Evolutionary conservation across 2,888 invertebrate genomes (phyloP).

Genomic region (Acholoe squamosa): DNA sequence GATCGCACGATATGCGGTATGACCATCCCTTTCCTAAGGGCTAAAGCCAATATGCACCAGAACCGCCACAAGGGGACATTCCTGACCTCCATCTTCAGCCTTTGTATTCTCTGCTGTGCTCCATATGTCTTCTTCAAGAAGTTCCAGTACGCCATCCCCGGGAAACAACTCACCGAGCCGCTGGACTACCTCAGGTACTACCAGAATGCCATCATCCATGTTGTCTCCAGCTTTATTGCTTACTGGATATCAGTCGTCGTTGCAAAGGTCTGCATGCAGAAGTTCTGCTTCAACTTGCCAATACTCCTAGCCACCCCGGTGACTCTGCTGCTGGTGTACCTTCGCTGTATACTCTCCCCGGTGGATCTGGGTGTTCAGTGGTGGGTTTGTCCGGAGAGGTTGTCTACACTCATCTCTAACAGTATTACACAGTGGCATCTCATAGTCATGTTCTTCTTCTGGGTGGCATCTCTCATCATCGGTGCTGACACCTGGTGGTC

Average conservation of each 20-base stretch:
- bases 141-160: constrained; percentile 68
- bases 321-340: constrained; percentile 61
- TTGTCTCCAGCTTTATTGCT: constrained; percentile 62
- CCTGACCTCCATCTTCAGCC: constrained; percentile 75
- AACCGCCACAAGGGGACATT: constrained; percentile 74
- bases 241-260: constrained; percentile 64
- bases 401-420: neutral
- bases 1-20: constrained; percentile 63
- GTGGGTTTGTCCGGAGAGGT: constrained; percentile 14
- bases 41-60: constrained; percentile 73
- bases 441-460: constrained; percentile 76
- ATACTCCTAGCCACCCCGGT: constrained; percentile 82
- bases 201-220: constrained; percentile 56
- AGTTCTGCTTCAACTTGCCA: constrained; percentile 83
- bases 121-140: constrained; percentile 74
- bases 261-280: constrained; percentile 67
- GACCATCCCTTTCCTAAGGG: constrained; percentile 44
- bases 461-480: constrained; percentile 79
- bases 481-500: constrained; percentile 80
- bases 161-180: neutral
- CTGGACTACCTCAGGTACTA: neutral
- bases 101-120: constrained; percentile 65
- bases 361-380: neutral
- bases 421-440: constrained; percentile 71
- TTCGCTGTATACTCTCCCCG: constrained; percentile 62